phyloP scores from a whole-genome alignment of 2,888 invertebrate species.

The Orthosia gracilis region DNA sequence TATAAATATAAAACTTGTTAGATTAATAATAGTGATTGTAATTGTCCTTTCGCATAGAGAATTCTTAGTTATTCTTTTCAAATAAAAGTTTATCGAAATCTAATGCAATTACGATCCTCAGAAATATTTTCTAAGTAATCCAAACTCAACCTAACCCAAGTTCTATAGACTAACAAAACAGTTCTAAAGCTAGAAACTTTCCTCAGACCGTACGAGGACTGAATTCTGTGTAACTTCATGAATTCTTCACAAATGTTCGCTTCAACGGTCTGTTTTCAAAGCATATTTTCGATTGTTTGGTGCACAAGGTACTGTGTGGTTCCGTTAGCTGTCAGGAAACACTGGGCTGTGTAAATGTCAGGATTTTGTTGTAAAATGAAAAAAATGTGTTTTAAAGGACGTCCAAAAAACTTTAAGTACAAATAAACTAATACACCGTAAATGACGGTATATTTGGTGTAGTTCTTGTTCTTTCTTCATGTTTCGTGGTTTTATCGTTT shows the following conservation, averaged over 20 bases:
- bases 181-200: constrained; percentile 33
- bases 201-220: constrained; percentile 19
- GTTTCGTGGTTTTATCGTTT: not conserved
- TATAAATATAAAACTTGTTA: too few relatives aligned
- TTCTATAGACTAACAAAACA: constrained; percentile 29
- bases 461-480: not conserved
- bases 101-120: not conserved
- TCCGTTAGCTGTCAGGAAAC: constrained; percentile 13
- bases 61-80: too few relatives aligned
- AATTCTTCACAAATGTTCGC: constrained; percentile 47
- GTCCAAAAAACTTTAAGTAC: too few relatives aligned
- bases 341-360: not conserved
- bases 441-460: not conserved
- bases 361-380: not conserved
- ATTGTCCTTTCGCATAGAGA: too few relatives aligned
- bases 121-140: constrained; percentile 23
- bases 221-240: constrained; percentile 46
- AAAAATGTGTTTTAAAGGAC: too few relatives aligned
- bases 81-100: too few relatives aligned
- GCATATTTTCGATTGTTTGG: constrained; percentile 52
- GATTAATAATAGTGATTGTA: too few relatives aligned
- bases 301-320: constrained; percentile 14
- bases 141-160: constrained; percentile 9
- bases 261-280: constrained; percentile 42
- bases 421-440: not conserved